A percentile compares a stretch with the other conserved stretches of the same genome.
These are phyloP conservation scores for Scolanthus callimorphus DNA, from an alignment of 92 coral and sea anemone species.

Conservation along the genomic window DNA sequence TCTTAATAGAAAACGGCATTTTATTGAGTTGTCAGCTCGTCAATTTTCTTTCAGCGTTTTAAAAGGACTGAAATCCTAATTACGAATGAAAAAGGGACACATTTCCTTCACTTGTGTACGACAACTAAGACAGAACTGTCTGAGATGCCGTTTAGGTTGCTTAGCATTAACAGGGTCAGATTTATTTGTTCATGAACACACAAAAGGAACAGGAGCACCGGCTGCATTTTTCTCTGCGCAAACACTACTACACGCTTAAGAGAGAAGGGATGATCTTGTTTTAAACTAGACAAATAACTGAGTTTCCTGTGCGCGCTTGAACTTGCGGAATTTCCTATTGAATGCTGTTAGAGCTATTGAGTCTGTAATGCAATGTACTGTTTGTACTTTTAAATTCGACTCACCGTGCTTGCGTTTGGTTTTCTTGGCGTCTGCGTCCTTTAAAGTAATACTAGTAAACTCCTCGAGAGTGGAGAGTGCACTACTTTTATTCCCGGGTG, in stretches of 20 bases:
- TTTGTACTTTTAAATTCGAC: too few relatives aligned
- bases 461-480: constrained; percentile 83
- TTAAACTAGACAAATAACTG: too few relatives aligned
- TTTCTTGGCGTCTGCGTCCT: constrained; percentile 22
- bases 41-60: neutral
- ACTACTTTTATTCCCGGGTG: constrained; percentile 30
- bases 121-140: constrained; percentile 20
- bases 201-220: neutral
- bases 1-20: too few relatives aligned
- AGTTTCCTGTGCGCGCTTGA: too few relatives aligned
- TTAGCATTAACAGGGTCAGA: constrained; percentile 18
- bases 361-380: too few relatives aligned
- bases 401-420: constrained; percentile 23
- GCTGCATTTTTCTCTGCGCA: neutral
- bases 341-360: too few relatives aligned
- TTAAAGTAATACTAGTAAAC: constrained; percentile 73
- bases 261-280: too few relatives aligned
- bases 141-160: constrained; percentile 9
- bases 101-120: constrained; percentile 1
- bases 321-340: too few relatives aligned
- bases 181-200: constrained; percentile 9
- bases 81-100: constrained; percentile 15
- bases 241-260: neutral
- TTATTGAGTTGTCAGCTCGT: neutral
- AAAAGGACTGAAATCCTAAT: neutral